Evolutionary conservation across 2,113 vertebrate genomes (phyloP).

Genomic region (Symphodus melops): DNA sequence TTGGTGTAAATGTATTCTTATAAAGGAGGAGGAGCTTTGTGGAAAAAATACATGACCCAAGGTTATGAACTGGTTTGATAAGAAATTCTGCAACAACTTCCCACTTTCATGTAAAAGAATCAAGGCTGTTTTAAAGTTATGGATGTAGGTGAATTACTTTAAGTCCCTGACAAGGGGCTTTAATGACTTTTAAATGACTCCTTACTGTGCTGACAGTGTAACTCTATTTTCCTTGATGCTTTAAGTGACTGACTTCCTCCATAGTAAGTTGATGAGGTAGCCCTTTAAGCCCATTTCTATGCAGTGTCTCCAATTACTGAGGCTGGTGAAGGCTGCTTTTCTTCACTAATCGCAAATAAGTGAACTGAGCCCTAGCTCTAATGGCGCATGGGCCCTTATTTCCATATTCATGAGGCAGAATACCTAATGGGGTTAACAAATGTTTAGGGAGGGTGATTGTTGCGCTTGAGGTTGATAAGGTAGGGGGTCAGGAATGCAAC

Average conservation of each 20-base stretch:
- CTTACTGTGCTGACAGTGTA: constrained; percentile 82
- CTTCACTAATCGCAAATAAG: constrained; percentile 89
- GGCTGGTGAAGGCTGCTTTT: constrained; percentile 85
- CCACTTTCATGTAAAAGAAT: neutral
- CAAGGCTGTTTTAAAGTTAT: neutral
- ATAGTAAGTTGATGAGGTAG: constrained; percentile 81
- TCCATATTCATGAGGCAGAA: constrained; percentile 92
- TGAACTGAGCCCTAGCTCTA: constrained; percentile 88
- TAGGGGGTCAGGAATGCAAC: constrained; percentile 41
- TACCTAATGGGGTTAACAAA: constrained; percentile 92
- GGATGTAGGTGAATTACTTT: neutral
- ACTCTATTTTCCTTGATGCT: constrained; percentile 80
- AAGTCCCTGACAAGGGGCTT: constrained; percentile 25
- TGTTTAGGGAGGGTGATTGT: constrained; percentile 81
- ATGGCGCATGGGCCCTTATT: constrained; percentile 85
- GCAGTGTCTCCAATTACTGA: constrained; percentile 90
- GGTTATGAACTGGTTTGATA: neutral
- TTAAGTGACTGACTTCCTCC: constrained; percentile 75
- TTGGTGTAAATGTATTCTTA: neutral
- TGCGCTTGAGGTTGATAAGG: constrained; percentile 58
- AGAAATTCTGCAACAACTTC: constrained; percentile 3
- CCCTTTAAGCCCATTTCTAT: constrained; percentile 88
- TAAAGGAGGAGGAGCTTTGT: neutral
- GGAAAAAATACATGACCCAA: neutral
- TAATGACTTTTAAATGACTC: constrained; percentile 52